Conservation (phyloP, 2,113 vertebrate species). For the Phalacrocorax brasilianus region DNA sequence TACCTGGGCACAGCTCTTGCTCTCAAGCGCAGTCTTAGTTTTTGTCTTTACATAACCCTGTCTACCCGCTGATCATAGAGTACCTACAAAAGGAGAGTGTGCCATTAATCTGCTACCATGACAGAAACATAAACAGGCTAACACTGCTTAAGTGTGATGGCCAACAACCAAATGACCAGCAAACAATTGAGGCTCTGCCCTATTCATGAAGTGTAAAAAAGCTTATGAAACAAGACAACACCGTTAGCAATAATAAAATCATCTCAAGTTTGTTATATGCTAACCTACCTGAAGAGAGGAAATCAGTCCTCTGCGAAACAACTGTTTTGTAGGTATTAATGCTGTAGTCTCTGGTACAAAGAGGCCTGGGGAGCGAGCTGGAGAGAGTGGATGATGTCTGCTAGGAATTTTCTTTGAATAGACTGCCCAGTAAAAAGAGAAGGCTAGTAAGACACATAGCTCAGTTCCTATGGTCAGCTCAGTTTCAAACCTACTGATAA, state of each 20-base stretch:
- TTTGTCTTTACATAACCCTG: not conserved
- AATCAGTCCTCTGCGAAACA: not conserved
- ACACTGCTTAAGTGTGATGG: not conserved
- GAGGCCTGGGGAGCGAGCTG: not conserved
- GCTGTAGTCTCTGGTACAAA: not conserved
- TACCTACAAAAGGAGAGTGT: not conserved
- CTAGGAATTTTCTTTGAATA: not conserved
- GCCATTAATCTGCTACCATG: not conserved
- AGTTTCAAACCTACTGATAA: slow-evolving; percentile 14
- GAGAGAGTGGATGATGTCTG: not conserved
- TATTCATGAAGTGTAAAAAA: not conserved
- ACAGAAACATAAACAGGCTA: not conserved
- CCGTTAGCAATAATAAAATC: not conserved
- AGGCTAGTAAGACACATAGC: not conserved
- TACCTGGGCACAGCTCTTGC: not conserved
- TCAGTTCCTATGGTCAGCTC: not conserved
- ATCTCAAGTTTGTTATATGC: not conserved
- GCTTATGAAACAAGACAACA: not conserved
- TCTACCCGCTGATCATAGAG: not conserved
- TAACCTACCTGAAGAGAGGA: not conserved
- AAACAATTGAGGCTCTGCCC: not conserved
- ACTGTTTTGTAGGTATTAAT: not conserved
- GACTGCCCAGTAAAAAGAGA: not conserved
- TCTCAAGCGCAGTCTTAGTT: not conserved
- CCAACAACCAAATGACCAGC: not conserved